Evolutionary conservation across 1,140 invertebrate genomes (phyloP).

Genomic region (Charaxes varanes): DNA sequence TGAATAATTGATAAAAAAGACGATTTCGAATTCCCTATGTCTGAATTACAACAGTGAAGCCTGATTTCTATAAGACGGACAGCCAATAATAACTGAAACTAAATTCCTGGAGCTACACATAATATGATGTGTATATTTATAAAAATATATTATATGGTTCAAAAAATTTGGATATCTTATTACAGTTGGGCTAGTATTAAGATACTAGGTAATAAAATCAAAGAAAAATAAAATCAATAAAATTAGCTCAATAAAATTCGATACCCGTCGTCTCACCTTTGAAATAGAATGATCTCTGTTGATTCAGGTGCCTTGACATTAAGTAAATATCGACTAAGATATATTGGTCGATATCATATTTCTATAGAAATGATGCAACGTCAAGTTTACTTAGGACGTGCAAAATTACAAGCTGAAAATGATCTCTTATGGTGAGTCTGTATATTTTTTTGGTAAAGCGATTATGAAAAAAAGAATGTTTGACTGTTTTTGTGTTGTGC

Average conservation of each 20-base stretch:
- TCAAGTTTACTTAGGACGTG: conserved; percentile 50
- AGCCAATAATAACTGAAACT: too few species aligned
- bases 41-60: neutral
- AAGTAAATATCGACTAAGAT: conserved; percentile 46
- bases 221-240: neutral
- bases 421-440: neutral
- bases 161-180: too few species aligned
- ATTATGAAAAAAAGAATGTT: too few species aligned
- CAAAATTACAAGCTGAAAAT: conserved; percentile 13
- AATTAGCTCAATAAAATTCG: neutral
- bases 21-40: too few species aligned
- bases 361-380: conserved; percentile 46
- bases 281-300: conserved; percentile 32
- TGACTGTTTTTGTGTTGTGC: too few species aligned
- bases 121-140: too few species aligned
- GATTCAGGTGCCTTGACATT: conserved; percentile 52
- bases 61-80: conserved; percentile 2
- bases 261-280: too few species aligned
- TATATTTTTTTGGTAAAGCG: too few species aligned
- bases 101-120: too few species aligned
- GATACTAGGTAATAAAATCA: too few species aligned
- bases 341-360: conserved; percentile 52
- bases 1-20: too few species aligned
- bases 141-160: too few species aligned
- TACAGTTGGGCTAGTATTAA: neutral